These are phyloP conservation scores for Psococerastis gibbosa DNA, from an alignment of 2,888 invertebrate species.

Conservation along the genomic window DNA sequence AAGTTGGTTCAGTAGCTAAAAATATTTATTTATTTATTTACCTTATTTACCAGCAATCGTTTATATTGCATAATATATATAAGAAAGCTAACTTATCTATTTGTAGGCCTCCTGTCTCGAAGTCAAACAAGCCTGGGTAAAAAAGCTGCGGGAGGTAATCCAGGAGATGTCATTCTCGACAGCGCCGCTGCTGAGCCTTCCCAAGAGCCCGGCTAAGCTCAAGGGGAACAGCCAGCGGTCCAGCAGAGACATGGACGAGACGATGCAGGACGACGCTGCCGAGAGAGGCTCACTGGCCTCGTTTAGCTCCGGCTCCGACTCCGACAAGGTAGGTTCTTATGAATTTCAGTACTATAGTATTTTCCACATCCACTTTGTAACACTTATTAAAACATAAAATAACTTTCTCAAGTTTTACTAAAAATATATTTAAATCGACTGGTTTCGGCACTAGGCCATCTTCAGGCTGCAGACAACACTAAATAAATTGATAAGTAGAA, in stretches of 20 bases:
- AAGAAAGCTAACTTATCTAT: conserved; percentile 12
- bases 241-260: conserved; percentile 79
- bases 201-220: conserved; percentile 65
- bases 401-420: too few species aligned
- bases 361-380: too few species aligned
- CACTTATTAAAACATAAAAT: too few species aligned
- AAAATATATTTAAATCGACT: too few species aligned
- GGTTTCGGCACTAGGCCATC: too few species aligned
- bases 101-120: conserved; percentile 70
- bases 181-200: conserved; percentile 55
- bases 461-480: too few species aligned
- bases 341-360: too few species aligned
- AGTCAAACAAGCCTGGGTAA: conserved; percentile 90
- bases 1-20: too few species aligned
- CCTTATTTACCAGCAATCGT: conserved; percentile 13
- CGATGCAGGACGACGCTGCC: conserved; percentile 63
- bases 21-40: conserved; percentile 10
- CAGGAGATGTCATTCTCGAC: conserved; percentile 89
- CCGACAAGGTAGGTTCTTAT: conserved; percentile 82
- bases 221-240: conserved; percentile 56
- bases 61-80: conserved; percentile 8
- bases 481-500: too few species aligned
- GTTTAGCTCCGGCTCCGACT: conserved; percentile 83
- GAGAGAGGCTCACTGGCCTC: conserved; percentile 79
- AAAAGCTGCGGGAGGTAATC: conserved; percentile 83